Evolutionary conservation across 2,888 invertebrate genomes (phyloP).

Genomic region (Athalia circularis): DNA sequence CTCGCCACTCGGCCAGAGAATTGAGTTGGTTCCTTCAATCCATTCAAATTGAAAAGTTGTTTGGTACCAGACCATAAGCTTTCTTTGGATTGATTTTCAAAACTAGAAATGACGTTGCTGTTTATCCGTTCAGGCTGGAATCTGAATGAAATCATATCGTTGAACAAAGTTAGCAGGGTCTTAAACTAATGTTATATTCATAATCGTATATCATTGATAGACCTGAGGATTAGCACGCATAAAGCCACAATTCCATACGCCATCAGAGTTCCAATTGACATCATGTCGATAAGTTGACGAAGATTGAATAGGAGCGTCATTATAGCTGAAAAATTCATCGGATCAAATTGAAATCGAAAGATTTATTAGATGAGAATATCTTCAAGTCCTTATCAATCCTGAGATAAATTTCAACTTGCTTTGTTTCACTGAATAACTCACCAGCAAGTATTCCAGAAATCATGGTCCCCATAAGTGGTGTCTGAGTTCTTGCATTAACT

Average conservation of each 20-base stretch:
- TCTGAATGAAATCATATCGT: background rate
- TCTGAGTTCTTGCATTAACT: slow-evolving; percentile 85
- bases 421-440: slow-evolving; percentile 62
- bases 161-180: background rate
- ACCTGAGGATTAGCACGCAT: slow-evolving; percentile 92
- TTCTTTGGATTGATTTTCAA: background rate
- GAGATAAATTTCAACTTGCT: too few species aligned
- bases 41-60: slow-evolving; percentile 84
- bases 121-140: slow-evolving; percentile 21
- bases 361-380: too few species aligned
- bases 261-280: slow-evolving; percentile 94
- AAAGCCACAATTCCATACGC: slow-evolving; percentile 95
- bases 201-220: slow-evolving; percentile 54
- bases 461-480: slow-evolving; percentile 86
- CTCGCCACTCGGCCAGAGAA: slow-evolving; percentile 82
- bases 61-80: slow-evolving; percentile 63
- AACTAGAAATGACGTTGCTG: slow-evolving; percentile 4
- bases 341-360: background rate
- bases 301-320: slow-evolving; percentile 94
- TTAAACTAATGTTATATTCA: background rate
- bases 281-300: slow-evolving; percentile 95
- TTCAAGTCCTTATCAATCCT: too few species aligned
- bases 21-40: slow-evolving; percentile 80
- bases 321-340: slow-evolving; percentile 77
- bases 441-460: slow-evolving; percentile 86